Evolutionary conservation across 2,888 invertebrate genomes (phyloP), one percentile per base, ranked within the genome.

Genomic region (Drosophila subquinaria): DNA sequence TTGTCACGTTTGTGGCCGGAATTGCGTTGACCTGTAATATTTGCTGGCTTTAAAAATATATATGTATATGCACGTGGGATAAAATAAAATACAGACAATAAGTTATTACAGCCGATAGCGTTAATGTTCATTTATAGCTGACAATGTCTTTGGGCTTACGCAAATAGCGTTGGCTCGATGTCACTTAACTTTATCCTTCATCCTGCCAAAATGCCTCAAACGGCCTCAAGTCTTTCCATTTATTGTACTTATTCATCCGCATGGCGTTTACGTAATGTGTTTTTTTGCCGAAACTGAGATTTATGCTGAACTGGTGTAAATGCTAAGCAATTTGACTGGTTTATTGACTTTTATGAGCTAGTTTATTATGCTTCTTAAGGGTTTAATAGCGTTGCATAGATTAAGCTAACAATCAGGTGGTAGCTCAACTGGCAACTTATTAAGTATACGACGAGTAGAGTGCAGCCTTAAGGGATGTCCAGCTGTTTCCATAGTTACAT

Each of bases 261-360:
- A 33, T 50, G 67, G 59, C 62, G 74, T 75, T 73, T 75, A 69
- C 74, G 73, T 65, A 73, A 73, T 52, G 35, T 40, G 60, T 35
- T 13, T 35, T 13, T 13, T 15, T 53, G 13, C 36, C 53, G 33
- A 64, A 48, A 23, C 57, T 40, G 70, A 70, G 69, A 74, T 78
- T 78, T 75, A 81, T 76, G 73, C 74, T 66, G 66, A 81, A 77
- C 81, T 69, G 77, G 71, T 81, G 81, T 81, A 77, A 81, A 81
- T 83, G 81, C 69, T 64, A 67, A 64, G 73, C 78, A 77, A 81
- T 81, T 81, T 83, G 81, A 81, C 83, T 57, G 83, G 83, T 83
- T 83, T 81, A 81, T 83, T 81, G 83, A 81, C 81, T 83, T 83
- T 81, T 81, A 81, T 83, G 81, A 83, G 83, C 71, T 72, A 83